phyloP scores from a whole-genome alignment of 2,888 invertebrate species.

The Schizotus pectinicornis region DNA sequence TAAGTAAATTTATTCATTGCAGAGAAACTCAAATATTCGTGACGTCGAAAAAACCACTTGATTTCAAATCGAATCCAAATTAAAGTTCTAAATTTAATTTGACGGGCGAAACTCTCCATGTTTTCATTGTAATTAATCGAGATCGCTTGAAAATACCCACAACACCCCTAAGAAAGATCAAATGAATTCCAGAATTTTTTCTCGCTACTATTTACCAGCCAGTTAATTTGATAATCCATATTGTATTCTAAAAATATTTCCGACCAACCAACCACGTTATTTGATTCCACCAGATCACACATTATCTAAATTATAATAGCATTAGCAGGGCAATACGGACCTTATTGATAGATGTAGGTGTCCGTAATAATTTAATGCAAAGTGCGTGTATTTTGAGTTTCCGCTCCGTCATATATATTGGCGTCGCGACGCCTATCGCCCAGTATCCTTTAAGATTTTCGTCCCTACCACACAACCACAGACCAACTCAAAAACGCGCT shows the following conservation, averaged over 20 bases:
- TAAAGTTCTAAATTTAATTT: conserved; percentile 22
- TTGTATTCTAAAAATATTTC: conserved; percentile 20
- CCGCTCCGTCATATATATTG: conserved; percentile 42
- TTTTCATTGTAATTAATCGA: too few species aligned
- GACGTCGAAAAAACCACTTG: conserved; percentile 15
- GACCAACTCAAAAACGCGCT: conserved; percentile 2
- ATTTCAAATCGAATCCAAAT: conserved; percentile 14
- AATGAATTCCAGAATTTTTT: background rate
- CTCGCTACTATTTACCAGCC: background rate
- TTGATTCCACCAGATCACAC: conserved; percentile 11
- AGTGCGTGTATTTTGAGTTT: conserved; percentile 42
- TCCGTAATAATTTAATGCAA: conserved; percentile 34
- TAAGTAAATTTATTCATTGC: background rate
- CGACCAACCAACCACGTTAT: too few species aligned
- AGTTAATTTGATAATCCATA: background rate
- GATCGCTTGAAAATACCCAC: too few species aligned
- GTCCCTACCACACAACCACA: conserved; percentile 9
- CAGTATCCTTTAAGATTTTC: conserved; percentile 42
- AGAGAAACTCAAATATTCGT: conserved; percentile 4
- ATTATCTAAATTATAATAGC: conserved; percentile 33
- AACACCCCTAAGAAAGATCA: too few species aligned
- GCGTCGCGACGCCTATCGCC: conserved; percentile 47
- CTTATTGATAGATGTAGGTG: conserved; percentile 9
- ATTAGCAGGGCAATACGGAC: conserved; percentile 14
- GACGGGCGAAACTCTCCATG: background rate